Evolutionary conservation across 2,113 vertebrate species (phyloP).

Genomic region (Calonectris borealis): DNA sequence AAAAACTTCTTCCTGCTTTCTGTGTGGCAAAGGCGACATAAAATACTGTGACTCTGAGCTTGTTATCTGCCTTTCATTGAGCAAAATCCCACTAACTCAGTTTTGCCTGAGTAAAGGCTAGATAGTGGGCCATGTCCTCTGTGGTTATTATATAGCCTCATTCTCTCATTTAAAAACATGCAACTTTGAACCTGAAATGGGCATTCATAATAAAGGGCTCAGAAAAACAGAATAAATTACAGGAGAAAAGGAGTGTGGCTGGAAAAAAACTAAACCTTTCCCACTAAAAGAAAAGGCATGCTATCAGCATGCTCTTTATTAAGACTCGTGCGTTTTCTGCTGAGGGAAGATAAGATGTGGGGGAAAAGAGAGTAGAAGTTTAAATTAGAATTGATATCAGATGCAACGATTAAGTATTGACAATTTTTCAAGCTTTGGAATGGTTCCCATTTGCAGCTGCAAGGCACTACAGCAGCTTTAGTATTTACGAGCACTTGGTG

Average conservation of each 20-base stretch:
- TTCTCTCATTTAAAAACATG: background rate
- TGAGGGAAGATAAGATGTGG: background rate
- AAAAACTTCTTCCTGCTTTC: background rate
- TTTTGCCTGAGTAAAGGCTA: background rate
- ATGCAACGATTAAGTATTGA: slow-evolving; percentile 67
- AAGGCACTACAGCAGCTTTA: slow-evolving; percentile 41
- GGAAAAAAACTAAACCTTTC: background rate
- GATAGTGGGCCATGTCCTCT: background rate
- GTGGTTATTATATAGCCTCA: background rate
- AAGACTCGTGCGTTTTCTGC: background rate
- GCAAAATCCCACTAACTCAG: background rate
- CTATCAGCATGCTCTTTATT: background rate
- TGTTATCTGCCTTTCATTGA: background rate
- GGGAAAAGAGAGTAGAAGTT: background rate
- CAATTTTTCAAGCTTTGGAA: slow-evolving; percentile 56
- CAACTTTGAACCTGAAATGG: background rate
- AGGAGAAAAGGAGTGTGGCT: background rate
- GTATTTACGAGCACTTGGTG: slow-evolving; percentile 76
- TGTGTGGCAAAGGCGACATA: background rate
- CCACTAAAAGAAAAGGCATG: background rate
- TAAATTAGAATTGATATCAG: slow-evolving; percentile 62
- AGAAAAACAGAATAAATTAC: background rate
- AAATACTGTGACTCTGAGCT: background rate
- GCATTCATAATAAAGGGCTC: background rate
- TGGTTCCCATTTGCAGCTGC: slow-evolving; percentile 55